Evolutionary conservation across 2,113 vertebrate species (phyloP).

Genomic region (Laticauda laticaudata): DNA sequence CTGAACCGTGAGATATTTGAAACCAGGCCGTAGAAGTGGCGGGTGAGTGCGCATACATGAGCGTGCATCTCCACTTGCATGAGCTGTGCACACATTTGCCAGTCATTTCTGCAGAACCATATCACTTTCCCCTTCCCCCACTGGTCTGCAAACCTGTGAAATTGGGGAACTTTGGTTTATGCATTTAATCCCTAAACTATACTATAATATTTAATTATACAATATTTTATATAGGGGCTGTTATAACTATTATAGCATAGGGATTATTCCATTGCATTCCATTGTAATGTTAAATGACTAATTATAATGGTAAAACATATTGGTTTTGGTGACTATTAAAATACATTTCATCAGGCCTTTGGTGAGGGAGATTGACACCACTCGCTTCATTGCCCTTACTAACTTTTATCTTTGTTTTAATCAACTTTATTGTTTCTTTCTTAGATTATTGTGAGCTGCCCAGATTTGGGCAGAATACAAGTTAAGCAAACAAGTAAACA

Average conservation of each 20-base stretch:
- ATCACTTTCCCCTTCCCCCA: not conserved
- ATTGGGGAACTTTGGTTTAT: not conserved
- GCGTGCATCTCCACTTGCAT: not conserved
- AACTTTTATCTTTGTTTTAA: not conserved
- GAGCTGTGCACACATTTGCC: not conserved
- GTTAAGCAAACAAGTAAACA: not conserved
- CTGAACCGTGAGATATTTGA: accelerated
- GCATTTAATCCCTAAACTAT: not conserved
- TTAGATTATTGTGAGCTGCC: not conserved
- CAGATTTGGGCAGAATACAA: not conserved
- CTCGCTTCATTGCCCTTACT: not conserved
- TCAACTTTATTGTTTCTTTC: not conserved
- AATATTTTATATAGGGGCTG: not conserved
- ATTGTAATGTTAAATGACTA: not conserved
- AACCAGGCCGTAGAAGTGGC: not conserved
- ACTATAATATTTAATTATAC: not conserved
- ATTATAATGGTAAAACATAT: not conserved
- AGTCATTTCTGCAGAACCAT: not conserved
- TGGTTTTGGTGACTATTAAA: not conserved
- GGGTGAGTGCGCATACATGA: accelerated
- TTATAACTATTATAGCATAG: not conserved
- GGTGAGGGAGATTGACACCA: not conserved
- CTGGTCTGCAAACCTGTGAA: not conserved
- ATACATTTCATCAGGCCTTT: not conserved
- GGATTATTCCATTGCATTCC: not conserved